Evolutionary conservation across 2,113 vertebrate species (phyloP).

Genomic region (Monopterus albus): DNA sequence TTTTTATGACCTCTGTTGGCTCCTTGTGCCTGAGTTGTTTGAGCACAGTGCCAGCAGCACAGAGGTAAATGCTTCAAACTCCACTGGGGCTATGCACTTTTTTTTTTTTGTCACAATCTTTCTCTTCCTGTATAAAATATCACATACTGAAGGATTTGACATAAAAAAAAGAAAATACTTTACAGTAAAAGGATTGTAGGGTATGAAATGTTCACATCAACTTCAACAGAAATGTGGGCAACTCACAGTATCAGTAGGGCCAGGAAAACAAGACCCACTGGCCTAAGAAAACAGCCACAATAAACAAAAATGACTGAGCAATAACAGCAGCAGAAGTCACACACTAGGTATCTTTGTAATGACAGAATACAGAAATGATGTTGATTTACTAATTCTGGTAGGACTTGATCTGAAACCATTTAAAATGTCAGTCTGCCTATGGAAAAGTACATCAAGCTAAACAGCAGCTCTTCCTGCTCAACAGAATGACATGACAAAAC

Average conservation of each 20-base stretch:
- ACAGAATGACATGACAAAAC: slow-evolving; percentile 11
- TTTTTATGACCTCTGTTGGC: slow-evolving; percentile 47
- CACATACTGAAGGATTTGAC: not conserved
- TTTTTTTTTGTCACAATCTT: slow-evolving; percentile 16
- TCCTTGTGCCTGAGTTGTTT: slow-evolving; percentile 36
- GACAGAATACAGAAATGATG: slow-evolving; percentile 41
- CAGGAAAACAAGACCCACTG: slow-evolving; percentile 34
- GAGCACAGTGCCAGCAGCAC: slow-evolving; percentile 32
- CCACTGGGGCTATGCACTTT: slow-evolving; percentile 10
- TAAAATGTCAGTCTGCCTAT: slow-evolving; percentile 13
- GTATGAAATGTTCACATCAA: not conserved
- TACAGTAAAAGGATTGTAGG: not conserved
- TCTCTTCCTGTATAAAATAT: slow-evolving; percentile 2
- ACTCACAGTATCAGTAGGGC: slow-evolving; percentile 15
- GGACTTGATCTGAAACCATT: slow-evolving; percentile 22
- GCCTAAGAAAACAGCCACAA: not conserved
- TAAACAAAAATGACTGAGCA: slow-evolving; percentile 9
- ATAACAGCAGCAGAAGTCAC: not conserved
- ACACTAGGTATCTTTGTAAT: not conserved
- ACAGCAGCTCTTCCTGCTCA: not conserved
- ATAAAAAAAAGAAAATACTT: slow-evolving; percentile 21
- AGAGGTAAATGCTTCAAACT: slow-evolving; percentile 33
- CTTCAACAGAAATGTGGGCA: slow-evolving; percentile 17
- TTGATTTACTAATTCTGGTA: slow-evolving; percentile 26
- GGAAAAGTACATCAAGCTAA: slow-evolving; percentile 25